A percentile compares a stretch with the other conserved stretches of the same genome.
phyloP scores from a whole-genome alignment of 2,113 vertebrate species.

The Tautogolabrus adspersus region DNA sequence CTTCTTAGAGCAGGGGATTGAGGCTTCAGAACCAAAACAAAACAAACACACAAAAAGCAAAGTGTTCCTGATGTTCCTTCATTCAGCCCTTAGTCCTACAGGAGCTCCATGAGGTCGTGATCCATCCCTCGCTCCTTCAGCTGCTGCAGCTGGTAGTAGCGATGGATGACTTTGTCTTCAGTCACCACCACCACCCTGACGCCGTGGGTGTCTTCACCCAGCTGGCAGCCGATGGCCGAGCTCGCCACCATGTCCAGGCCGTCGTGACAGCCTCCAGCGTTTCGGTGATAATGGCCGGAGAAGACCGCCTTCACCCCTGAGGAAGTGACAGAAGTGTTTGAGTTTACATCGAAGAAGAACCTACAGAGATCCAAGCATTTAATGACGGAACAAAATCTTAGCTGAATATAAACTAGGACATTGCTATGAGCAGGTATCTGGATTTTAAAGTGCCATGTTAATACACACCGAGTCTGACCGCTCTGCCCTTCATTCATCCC shows the following conservation, averaged over 20 bases:
- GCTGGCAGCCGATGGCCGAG: constrained; percentile 95
- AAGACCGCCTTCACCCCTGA: constrained; percentile 94
- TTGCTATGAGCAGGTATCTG: no score
- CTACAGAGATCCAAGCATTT: no score
- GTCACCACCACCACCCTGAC: constrained; percentile 93
- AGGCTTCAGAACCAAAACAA: not conserved
- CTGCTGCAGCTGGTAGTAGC: constrained; percentile 90
- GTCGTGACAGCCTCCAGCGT: constrained; percentile 89
- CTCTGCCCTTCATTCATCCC: not conserved
- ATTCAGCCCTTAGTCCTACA: constrained; percentile 64
- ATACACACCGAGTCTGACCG: constrained; percentile 19
- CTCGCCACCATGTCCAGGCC: constrained; percentile 95
- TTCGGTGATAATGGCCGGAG: constrained; percentile 95
- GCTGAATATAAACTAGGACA: no score
- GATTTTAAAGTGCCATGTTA: not conserved
- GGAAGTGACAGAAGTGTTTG: not conserved
- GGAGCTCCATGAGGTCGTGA: constrained; percentile 85
- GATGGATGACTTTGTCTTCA: constrained; percentile 85
- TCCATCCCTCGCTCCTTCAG: constrained; percentile 84
- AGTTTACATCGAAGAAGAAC: not conserved
- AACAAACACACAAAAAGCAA: not conserved
- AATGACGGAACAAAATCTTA: no score
- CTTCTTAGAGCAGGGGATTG: no score
- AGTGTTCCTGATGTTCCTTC: not conserved
- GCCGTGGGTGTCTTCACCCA: constrained; percentile 91